Base-by-base conservation (phyloP, 2,797 vertebrate genomes). In the Acropternis orthonyx region DNA sequence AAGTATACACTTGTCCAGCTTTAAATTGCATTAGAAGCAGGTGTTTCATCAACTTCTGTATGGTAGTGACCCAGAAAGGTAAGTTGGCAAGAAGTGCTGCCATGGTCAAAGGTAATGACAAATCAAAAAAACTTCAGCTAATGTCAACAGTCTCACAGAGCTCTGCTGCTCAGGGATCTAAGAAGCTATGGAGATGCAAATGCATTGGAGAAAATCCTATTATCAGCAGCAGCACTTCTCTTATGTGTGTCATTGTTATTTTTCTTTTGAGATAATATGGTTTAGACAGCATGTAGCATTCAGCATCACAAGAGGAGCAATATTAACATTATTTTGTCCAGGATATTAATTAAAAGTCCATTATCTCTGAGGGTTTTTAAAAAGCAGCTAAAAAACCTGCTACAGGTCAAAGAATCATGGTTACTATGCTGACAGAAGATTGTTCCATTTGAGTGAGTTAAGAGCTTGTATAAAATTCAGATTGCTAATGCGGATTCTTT, bases 11-110 rank as follows among this genome's bases (percentile, higher is more conserved):
- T 94, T 91, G 63, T 93, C 73, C 84, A 89, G 74, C 80, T 91
- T 97, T 80, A 97, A 95, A 95, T 97, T 98, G 98, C 91, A 89
- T 95, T 95, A 95, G 95, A 94, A 95, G 91, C 95, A 94, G 92
- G 36, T 0, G 1, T 56, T 71, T 61, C 62, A 81, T 89, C 89
- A 88, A 55, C 56, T 43, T 81, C 54, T 5, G 51, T 71, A 80
- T 89, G 66, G 51, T 23, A 68, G 65, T 83, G 61, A 89, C 63
- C 54, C 85, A 48, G 63, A 81, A 91, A 61, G 68, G 74, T 46
- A 69, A 72, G 28, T 26, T 86, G 76, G 51, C 66, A 86, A 74
- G 76, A 78, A 61, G 9, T 55, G 71, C 51, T 85, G 77, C 86
- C 3, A 1, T 65, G 63, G 46, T 88, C 41, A 28, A 75, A 89